phyloP scores from a whole-genome alignment of 2,113 vertebrate genomes.

The Girardinichthys multiradiatus region DNA sequence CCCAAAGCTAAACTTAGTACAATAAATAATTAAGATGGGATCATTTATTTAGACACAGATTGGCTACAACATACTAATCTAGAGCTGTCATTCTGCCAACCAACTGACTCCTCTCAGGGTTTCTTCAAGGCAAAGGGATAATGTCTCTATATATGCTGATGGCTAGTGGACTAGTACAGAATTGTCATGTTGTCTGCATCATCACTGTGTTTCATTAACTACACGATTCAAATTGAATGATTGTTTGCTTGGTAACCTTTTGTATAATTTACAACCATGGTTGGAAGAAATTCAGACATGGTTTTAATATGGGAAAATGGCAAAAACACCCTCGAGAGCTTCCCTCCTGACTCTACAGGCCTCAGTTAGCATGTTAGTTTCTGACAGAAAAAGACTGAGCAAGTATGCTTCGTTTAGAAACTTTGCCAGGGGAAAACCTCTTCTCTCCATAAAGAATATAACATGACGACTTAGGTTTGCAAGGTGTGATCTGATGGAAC shows the following conservation, averaged over 20 bases:
- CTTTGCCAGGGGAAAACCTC: too few relatives aligned
- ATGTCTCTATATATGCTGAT: conserved; percentile 11
- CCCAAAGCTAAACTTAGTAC: conserved; percentile 47
- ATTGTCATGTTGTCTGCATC: background rate
- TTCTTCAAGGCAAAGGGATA: conserved; percentile 15
- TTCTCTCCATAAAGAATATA: too few relatives aligned
- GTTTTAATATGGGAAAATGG: too few relatives aligned
- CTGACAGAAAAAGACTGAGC: too few relatives aligned
- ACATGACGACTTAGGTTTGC: too few relatives aligned
- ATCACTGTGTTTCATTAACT: background rate
- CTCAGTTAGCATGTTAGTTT: too few relatives aligned
- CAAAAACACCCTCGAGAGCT: too few relatives aligned
- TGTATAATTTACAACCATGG: too few relatives aligned
- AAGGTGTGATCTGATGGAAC: too few relatives aligned
- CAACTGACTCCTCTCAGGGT: conserved; percentile 27
- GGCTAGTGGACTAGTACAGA: background rate
- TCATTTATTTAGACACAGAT: conserved; percentile 70
- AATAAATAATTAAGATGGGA: conserved; percentile 64
- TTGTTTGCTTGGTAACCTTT: background rate
- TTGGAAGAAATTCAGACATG: background rate
- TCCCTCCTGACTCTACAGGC: too few relatives aligned
- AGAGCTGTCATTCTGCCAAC: conserved; percentile 36
- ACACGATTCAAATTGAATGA: background rate
- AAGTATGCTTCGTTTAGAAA: too few relatives aligned
- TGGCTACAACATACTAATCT: conserved; percentile 40